Conservation (phyloP, 2,797 vertebrate species). For the Cheirogaleus major region DNA sequence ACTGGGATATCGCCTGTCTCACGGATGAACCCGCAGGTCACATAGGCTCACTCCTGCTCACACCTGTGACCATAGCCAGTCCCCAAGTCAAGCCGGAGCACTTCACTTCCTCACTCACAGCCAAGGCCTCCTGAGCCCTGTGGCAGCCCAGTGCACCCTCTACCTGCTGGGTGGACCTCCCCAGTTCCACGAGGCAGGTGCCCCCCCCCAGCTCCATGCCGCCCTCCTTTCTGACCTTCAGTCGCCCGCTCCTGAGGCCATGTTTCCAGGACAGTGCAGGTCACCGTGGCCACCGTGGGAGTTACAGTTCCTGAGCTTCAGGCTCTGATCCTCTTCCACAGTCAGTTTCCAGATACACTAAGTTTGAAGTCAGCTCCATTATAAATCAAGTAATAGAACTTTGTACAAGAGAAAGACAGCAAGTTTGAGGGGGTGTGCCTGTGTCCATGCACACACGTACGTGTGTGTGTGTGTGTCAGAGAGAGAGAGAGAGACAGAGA, state of each 20-base stretch:
- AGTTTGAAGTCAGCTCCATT: background rate
- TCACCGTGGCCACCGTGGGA: background rate
- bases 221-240: too few relatives aligned
- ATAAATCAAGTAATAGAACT: background rate
- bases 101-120: background rate
- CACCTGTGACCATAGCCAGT: background rate
- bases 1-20: too few relatives aligned
- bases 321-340: background rate
- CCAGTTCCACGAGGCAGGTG: too few relatives aligned
- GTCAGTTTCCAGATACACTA: fast-evolving
- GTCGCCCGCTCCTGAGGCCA: too few relatives aligned
- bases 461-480: background rate
- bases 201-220: too few relatives aligned
- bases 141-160: fast-evolving
- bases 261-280: background rate
- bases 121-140: background rate
- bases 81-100: background rate
- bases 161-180: fast-evolving
- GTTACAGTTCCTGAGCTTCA: background rate
- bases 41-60: too few relatives aligned
- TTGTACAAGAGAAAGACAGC: background rate
- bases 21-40: background rate
- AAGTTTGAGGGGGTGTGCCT: background rate
- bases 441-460: background rate
- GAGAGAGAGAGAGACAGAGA: background rate